Evolutionary conservation across 2,797 vertebrate genomes (phyloP).

Genomic region (Gallinago solitaria): DNA sequence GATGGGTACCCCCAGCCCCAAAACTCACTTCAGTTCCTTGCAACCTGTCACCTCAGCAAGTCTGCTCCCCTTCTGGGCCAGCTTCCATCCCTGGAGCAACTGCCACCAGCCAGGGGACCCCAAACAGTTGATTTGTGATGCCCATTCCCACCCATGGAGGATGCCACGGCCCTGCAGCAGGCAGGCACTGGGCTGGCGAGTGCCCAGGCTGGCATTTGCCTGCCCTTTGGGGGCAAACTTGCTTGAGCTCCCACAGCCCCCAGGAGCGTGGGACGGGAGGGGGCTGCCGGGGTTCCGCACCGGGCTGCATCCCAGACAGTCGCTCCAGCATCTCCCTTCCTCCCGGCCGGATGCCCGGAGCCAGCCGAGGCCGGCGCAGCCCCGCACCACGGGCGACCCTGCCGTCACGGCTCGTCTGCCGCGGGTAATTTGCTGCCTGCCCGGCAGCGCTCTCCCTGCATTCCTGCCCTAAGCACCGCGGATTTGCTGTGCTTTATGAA

Average conservation of each 20-base stretch:
- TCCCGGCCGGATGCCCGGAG: neutral
- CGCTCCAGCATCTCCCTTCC: neutral
- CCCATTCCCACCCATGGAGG: accelerated
- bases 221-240: neutral
- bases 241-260: neutral
- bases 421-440: constrained; percentile 49
- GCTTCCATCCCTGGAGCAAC: neutral
- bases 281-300: accelerated
- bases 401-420: neutral
- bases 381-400: neutral
- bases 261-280: accelerated
- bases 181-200: accelerated
- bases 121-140: accelerated
- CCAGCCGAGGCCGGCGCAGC: neutral
- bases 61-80: neutral
- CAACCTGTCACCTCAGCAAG: neutral
- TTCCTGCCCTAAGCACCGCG: constrained; percentile 68
- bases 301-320: accelerated
- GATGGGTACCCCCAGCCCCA: neutral
- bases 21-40: neutral
- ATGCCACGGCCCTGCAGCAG: neutral
- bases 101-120: neutral
- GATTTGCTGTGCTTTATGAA: constrained; percentile 76
- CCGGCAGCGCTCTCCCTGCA: constrained; percentile 56
- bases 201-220: accelerated